Base-by-base conservation (phyloP, 2,888 invertebrate species). In the Amblyteles armatorius region DNA sequence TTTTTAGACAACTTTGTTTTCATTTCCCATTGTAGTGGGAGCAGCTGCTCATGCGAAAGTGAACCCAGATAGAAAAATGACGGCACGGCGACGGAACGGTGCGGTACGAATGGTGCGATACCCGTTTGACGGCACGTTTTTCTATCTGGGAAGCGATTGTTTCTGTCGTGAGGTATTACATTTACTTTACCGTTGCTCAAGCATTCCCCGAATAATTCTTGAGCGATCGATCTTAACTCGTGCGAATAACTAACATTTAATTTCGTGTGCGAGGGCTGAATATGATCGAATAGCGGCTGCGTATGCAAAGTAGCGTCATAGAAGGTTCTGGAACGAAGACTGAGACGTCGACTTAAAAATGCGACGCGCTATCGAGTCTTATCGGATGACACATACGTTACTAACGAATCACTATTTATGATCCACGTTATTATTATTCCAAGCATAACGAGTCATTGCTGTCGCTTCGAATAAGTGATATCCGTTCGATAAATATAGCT, bases 311-410 rank as follows among this genome's bases (percentile, higher is more conserved):
- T 3, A 19, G 65, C 65, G 50, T 48, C 57, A 33, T 48, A 48
- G 68, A 68, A 68, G 44, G 63, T 50, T 74, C 74, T 63, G 48
- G 50, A 71, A 48, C 19, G 9, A 22, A 3, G 48, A n/a, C 9
- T n/a, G 4, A 29, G 60, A 29, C 60, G 13, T 60, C 60, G 60
- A 26, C 0, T 26, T 13, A 29, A 22, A 13, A 60, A 29, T 13
- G 11, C 60, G 60, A 50, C 36, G 33, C 69, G 33, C 36, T 69
- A 63, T 44, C 50, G 40, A 65, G 52, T 44, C 44, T 80, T 80
- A 73, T 73, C 79, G 72, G 72, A 55, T 73, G 52, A 80, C 55
- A 33, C 40, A 29, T n/a, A 6, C 29, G n/a, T 19, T 36, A 50
- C 16, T 19, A 57, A 77, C 33, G 67, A n/a, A 19, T 44, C 4